Evolutionary conservation across 2,113 vertebrate species (phyloP), one percentile per base, ranked within the genome.

Genomic region (Brachyhypopomus gauderio): DNA sequence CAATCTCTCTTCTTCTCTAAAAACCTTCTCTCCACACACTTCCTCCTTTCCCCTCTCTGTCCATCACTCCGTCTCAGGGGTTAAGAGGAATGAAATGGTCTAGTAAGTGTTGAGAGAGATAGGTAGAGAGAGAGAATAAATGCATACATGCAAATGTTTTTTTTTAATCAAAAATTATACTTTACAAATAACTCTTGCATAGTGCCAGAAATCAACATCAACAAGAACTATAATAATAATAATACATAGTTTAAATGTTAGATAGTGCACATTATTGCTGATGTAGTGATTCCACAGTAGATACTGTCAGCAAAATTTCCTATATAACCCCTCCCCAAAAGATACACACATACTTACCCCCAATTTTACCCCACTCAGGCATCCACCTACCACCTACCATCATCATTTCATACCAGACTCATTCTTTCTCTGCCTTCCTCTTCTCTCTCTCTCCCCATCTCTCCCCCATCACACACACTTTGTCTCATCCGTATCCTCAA

Each of bases 21-120:
- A 60, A 72, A 36, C 36, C 45, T 45, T 58, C 83, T 75, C 83
- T 87, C 84, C 72, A 82, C 22, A 45, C 25, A 52, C 45, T 41
- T 63, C 11, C 45, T 60, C 45, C 63, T 52, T 64, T 22, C 71
- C 27, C 63, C 14, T 5, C 30, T 66, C 41, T 66, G 75, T 62
- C 27, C 17, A 36, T 52, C 45, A 14, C 45, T 52, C 45, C 19
- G 25, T 77, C 52, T 45, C 38, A 36, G 34, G 20, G 25, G 9
- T 76, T 86, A 79, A 83, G 84, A 20, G 23, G 64, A 82, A 71
- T 75, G 19, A 84, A 81, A 86, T 77, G 59, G 48, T 30, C 25
- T 70, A 59, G 59, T 59, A 73, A 80, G 52, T 70, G 52, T 25
- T 30, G 12, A 64, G 25, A 64, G 62, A 64, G 62, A 64, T 25